A percentile compares a stretch with the other conserved stretches of the same genome.
phyloP scores from a whole-genome alignment of 2,888 invertebrate species.

The Athalia circularis region DNA sequence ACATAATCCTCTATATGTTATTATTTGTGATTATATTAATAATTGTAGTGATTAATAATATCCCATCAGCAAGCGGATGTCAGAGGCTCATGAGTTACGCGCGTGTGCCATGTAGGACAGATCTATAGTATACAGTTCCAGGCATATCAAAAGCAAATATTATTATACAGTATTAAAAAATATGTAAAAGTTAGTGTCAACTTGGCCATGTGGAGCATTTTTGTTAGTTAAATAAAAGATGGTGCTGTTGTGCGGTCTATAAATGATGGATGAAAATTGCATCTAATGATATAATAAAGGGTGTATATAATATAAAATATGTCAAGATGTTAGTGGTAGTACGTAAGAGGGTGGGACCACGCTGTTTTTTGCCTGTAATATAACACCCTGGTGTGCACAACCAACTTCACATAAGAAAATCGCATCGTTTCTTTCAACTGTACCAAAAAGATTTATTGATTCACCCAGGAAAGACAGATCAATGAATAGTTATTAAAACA shows the following conservation, averaged over 20 bases:
- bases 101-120: slow-evolving; percentile 66
- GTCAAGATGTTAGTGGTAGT: slow-evolving; percentile 64
- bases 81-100: slow-evolving; percentile 69
- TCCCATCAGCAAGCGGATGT: slow-evolving; percentile 72
- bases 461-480: slow-evolving; percentile 27
- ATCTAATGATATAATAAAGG: slow-evolving; percentile 61
- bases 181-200: slow-evolving; percentile 71
- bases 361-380: slow-evolving; percentile 14
- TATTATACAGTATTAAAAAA: slow-evolving; percentile 59
- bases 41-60: slow-evolving; percentile 64
- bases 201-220: slow-evolving; percentile 73
- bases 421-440: slow-evolving; percentile 13
- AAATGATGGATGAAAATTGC: slow-evolving; percentile 66
- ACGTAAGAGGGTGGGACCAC: slow-evolving; percentile 39
- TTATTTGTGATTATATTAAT: slow-evolving; percentile 50
- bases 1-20: background rate
- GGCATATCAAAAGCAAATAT: slow-evolving; percentile 69
- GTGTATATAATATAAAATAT: slow-evolving; percentile 58
- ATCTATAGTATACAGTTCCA: slow-evolving; percentile 66
- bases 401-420: slow-evolving; percentile 36
- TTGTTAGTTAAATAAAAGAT: slow-evolving; percentile 69
- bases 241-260: slow-evolving; percentile 63
- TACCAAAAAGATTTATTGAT: slow-evolving; percentile 11
- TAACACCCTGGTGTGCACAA: slow-evolving; percentile 26
- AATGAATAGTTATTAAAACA: background rate